Percentiles rank a stretch among this genome's conserved stretches.
Conservation (phyloP, 2,797 vertebrate species). For the Sebastes kiyomatsui region DNA sequence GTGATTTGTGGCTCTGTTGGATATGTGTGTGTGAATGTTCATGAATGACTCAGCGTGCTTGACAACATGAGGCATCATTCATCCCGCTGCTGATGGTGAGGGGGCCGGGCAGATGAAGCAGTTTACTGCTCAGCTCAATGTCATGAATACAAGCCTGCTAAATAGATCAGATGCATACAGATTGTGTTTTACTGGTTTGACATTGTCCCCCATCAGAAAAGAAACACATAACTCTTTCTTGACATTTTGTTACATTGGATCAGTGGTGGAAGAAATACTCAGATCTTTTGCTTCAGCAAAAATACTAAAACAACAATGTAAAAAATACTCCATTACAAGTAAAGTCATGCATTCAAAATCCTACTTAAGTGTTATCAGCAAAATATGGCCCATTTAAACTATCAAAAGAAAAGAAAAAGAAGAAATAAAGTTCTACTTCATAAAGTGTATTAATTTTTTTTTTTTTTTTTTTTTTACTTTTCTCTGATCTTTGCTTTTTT, state of each 20-base stretch:
- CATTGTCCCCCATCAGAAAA: slow-evolving; percentile 1
- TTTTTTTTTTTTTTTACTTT: background rate
- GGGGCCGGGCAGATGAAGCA: background rate
- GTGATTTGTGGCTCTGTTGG: slow-evolving; percentile 1
- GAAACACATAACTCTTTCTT: background rate
- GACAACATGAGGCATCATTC: slow-evolving; percentile 15
- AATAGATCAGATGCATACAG: slow-evolving; percentile 11
- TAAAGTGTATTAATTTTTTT: too few relatives aligned
- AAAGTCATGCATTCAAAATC: background rate
- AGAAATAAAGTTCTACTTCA: background rate
- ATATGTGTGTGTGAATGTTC: background rate
- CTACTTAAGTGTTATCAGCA: background rate
- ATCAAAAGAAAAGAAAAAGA: too few relatives aligned
- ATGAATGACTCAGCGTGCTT: background rate
- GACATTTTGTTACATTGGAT: background rate
- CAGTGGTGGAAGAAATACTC: background rate
- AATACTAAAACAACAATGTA: background rate
- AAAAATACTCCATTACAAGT: background rate
- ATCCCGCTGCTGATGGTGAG: background rate
- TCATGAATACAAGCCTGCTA: slow-evolving; percentile 11
- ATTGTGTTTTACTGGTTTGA: slow-evolving; percentile 23
- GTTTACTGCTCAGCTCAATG: slow-evolving; percentile 8
- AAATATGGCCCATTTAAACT: background rate
- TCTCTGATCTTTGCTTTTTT: background rate
- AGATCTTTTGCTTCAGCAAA: background rate